phyloP scores from a whole-genome alignment of 2,888 invertebrate genomes.

The Meganola albula region DNA sequence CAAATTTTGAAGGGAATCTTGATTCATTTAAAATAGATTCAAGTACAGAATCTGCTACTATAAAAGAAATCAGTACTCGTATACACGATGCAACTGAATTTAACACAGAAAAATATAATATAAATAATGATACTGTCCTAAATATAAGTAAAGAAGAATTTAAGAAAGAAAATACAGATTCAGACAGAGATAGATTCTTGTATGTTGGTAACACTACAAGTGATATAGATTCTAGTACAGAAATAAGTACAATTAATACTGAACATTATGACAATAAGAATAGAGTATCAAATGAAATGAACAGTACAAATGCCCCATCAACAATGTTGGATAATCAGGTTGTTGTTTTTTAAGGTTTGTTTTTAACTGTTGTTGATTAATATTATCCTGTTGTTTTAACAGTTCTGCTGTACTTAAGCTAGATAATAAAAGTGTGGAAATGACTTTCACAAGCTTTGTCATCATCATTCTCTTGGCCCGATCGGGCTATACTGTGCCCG shows the following conservation, averaged over 20 bases:
- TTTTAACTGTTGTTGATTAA: conserved; percentile 20
- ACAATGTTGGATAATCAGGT: conserved; percentile 32
- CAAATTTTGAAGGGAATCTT: no score
- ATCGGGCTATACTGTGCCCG: no score
- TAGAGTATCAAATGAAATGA: background rate
- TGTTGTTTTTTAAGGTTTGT: conserved; percentile 31
- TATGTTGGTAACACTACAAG: no score
- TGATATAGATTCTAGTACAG: background rate
- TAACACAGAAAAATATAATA: background rate
- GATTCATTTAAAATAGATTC: no score
- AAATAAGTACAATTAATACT: background rate
- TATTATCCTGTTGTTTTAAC: no score
- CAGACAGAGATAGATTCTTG: background rate
- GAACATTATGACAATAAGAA: background rate
- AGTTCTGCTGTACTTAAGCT: no score
- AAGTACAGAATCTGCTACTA: background rate
- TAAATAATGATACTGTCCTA: no score
- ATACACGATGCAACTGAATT: no score
- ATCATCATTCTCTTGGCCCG: no score
- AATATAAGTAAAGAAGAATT: conserved; percentile 1
- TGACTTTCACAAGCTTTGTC: no score
- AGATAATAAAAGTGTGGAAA: no score
- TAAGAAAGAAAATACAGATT: background rate
- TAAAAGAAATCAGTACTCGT: background rate
- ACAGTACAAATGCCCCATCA: conserved; percentile 7